Evolutionary conservation across 2,797 vertebrate species (phyloP), one percentile per base, ranked within the genome.

Genomic region (Nannoperca australis): DNA sequence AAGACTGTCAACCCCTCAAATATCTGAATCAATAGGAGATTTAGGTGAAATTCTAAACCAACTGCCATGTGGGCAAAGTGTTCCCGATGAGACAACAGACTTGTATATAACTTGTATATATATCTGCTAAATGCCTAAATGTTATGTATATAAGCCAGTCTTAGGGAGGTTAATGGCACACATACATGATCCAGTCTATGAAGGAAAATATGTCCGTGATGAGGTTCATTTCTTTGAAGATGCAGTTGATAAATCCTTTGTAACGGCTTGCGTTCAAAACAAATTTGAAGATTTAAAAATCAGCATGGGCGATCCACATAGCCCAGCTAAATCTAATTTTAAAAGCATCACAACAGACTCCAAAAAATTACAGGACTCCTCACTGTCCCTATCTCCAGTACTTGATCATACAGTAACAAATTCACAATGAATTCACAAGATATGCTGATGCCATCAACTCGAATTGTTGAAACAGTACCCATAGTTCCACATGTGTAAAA

Each of bases 181-280:
- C 36, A 13, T 77, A n/a, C 30, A 0, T 55, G 80, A 88, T 67
- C 76, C 71, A 62, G 13, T 76, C 9, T 82, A 67, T 76, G 58
- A 66, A 27, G 61, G 62, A 47, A 61, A 60, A 67, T 20, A 40
- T 61, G 34, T 27, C 36, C 18, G 4, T 22, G 8, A 62, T 66
- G 60, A 62, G 4, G 40, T 58, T 20, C 0, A 47, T 58, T 67
- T 47, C 13, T 66, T 40, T 70, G 38, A 78, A 47, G 14, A 75
- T 40, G 5, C 18, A 64, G 51, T 27, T 13, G 17, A 54, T 40
- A 44, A 67, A 53, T 63, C 3, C 2, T 40, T 30, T 45, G 38
- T 63, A 7, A 55, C 9, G 1, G 7, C 34, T 56, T 70, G 27
- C 7, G 14, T 68, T 73, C 54, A 60, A 71, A 50, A 55, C 6